Evolutionary conservation across 1,140 invertebrate species (phyloP).

Genomic region (Lasioglossum baleicum): DNA sequence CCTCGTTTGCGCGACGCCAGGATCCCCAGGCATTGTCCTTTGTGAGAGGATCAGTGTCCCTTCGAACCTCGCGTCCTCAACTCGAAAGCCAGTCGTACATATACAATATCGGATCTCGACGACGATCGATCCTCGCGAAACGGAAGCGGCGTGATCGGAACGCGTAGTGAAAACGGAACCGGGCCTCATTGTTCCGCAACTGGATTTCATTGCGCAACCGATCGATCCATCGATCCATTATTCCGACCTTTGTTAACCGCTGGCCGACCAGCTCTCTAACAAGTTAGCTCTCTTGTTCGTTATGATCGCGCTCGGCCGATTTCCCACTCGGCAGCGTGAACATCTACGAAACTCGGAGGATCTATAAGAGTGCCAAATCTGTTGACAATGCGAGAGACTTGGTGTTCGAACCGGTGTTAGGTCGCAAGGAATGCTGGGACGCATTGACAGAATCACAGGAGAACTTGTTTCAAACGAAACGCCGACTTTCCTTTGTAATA

Average conservation of each 20-base stretch:
- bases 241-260: background rate
- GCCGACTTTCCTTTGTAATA: too few species aligned
- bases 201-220: slow-evolving; percentile 8
- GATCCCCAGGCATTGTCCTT: slow-evolving; percentile 26
- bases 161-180: background rate
- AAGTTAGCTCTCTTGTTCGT: too few species aligned
- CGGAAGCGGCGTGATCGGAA: background rate
- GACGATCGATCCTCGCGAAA: background rate
- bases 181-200: background rate
- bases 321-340: too few species aligned
- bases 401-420: too few species aligned
- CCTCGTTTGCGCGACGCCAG: slow-evolving; percentile 34
- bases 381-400: too few species aligned
- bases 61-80: background rate
- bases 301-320: too few species aligned
- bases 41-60: background rate
- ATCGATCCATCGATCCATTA: background rate
- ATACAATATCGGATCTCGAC: background rate
- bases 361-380: too few species aligned
- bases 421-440: too few species aligned
- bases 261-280: too few species aligned
- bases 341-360: background rate
- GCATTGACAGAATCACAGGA: too few species aligned
- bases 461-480: too few species aligned
- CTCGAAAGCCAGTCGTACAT: too few species aligned